Evolutionary conservation across 2,797 vertebrate genomes (phyloP), one percentile per base, ranked within the genome.

Genomic region (Pristis pectinata): DNA sequence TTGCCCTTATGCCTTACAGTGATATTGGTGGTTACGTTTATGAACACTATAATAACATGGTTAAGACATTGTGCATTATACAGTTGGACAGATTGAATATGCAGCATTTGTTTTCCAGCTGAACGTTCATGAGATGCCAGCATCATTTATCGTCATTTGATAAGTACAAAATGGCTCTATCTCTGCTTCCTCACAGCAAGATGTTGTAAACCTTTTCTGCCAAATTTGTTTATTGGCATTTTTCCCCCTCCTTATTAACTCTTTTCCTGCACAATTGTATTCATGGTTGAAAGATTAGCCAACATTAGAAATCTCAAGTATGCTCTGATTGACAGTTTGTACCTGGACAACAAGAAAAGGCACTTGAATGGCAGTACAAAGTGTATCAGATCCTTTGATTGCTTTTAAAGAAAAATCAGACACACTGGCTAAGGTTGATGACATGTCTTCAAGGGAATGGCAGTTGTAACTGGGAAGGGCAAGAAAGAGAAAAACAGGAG

Each of bases 111-210:
- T 97, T 97, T 96, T 96, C 97, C 96, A 96, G 97, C 97, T 97
- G 96, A 79, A 89, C 96, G 97, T 97, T 97, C 97, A 95, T 97
- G 96, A 97, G 96, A 97, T 98, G 98, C 98, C 98, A 98, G 95
- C 96, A 97, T 96, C 95, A 13, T 97, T 99, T 95, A 97, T 95
- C 96, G 93, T 99, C 98, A 98, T 95, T 95, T 96, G 93, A 96
- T 96, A 97, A 98, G 97, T 97, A 97, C 97, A 98, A 98, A 98
- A 98, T 99, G 99, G 97, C 97, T 97, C 96, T 97, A 96, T 96
- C 95, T 96, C 96, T 95, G 96, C 95, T 93, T 74, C 41, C 92
- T 74, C 17, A 49, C 24, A 94, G 92, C 70, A 74, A 44, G 30
- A 11, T 17, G 15, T 56, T 41, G 49, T 72, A 53, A 74, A 76